Conservation (phyloP, 1,140 invertebrate species). For the Musca vetustissima region DNA sequence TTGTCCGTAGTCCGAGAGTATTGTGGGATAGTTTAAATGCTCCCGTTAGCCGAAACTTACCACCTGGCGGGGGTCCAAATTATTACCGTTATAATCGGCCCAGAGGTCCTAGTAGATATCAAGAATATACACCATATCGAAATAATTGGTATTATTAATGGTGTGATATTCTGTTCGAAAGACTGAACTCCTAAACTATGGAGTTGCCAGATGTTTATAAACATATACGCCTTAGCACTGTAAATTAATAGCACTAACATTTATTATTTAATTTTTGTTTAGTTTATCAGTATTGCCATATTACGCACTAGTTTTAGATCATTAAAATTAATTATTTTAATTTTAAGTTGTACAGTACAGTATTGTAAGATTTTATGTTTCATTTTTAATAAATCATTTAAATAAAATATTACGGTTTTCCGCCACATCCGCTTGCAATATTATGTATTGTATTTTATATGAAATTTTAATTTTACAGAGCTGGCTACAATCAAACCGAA, state of each 20-base stretch:
- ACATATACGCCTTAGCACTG: too few species aligned
- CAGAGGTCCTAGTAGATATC: too few species aligned
- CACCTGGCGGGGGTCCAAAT: conserved; percentile 25
- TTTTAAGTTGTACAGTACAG: neutral
- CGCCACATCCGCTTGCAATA: too few species aligned
- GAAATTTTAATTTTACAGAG: conserved; percentile 39
- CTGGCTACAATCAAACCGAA: conserved; percentile 62
- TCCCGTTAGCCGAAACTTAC: conserved; percentile 42
- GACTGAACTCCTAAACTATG: neutral
- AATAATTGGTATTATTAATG: conserved; percentile 29
- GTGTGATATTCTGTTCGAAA: neutral
- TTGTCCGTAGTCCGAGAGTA: conserved; percentile 43
- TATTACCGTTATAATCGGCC: conserved; percentile 3
- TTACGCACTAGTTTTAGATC: neutral
- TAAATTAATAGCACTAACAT: too few species aligned
- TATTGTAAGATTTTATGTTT: neutral
- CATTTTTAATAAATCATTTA: neutral
- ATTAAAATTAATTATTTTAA: neutral
- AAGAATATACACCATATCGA: neutral
- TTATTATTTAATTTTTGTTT: too few species aligned
- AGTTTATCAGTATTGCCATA: too few species aligned
- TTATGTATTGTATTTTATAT: too few species aligned
- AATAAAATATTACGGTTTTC: too few species aligned
- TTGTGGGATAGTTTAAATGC: conserved; percentile 45
- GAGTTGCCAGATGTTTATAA: too few species aligned